phyloP scores from a whole-genome alignment of 53 echinoderm and acorn worm species.

The Echinarachnius parma region DNA sequence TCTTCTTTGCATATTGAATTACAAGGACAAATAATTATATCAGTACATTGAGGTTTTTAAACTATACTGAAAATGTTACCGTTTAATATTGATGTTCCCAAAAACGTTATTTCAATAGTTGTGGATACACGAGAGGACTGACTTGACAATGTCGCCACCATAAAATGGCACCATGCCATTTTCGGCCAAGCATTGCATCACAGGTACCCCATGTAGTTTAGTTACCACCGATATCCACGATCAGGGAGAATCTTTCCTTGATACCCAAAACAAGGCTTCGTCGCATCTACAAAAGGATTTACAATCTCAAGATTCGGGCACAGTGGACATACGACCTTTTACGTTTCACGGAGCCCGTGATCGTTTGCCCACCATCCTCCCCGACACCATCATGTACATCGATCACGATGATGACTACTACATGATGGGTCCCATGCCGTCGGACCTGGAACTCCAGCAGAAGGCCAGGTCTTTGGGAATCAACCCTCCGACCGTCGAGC shows the following conservation, averaged over 20 bases:
- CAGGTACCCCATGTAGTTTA: constrained; percentile 27
- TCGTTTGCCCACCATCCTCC: too few relatives aligned
- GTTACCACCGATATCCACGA: background rate
- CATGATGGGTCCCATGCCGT: constrained; percentile 34
- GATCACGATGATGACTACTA: constrained; percentile 12
- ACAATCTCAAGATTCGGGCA: too few relatives aligned
- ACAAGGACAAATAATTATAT: too few relatives aligned
- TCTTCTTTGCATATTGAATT: too few relatives aligned
- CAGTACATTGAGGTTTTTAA: too few relatives aligned
- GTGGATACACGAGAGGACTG: too few relatives aligned
- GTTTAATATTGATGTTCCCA: too few relatives aligned
- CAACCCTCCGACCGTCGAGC: constrained; percentile 13
- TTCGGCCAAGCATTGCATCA: constrained; percentile 30
- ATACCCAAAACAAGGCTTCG: background rate
- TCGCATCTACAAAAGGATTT: background rate
- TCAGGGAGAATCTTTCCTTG: background rate
- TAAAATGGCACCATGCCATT: constrained; percentile 36
- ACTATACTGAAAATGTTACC: too few relatives aligned
- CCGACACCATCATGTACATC: constrained; percentile 8
- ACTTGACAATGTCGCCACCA: too few relatives aligned
- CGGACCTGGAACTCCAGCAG: constrained; percentile 53
- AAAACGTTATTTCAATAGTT: too few relatives aligned
- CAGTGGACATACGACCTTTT: background rate
- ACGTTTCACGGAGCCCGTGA: background rate
- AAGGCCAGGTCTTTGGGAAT: constrained; percentile 60